Evolutionary conservation across 2,888 invertebrate genomes (phyloP), one percentile per base, ranked within the genome.

Genomic region (Strigamia maritima): DNA sequence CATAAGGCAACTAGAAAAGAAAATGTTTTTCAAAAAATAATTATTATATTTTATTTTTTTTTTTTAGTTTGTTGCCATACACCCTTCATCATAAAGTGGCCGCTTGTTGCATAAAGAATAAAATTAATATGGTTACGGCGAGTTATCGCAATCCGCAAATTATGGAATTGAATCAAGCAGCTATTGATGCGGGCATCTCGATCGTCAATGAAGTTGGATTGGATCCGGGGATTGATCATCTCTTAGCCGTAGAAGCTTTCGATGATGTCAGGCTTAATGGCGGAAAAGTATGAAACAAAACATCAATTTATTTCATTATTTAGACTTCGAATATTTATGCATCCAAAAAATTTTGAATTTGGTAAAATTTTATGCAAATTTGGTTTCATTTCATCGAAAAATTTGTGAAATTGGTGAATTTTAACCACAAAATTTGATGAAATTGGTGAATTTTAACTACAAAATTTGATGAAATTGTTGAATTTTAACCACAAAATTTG

Each of bases 141-240:
- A 97, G 97, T 81, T 99, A 99, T 84, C 91, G 95, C 79, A 92
- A 93, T 14, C 92, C 94, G 10, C 31, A 79, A 26, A 93, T 99
- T 83, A 90, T 90, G 83, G 90, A 90, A 0, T 87, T 97, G 12
- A 92, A 97, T 83, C 88, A 93, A 60, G 89, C 89, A 79, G 98
- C 98, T 0, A 89, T 90, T 76, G 91, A 93, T 40, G 95, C 95
- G 0, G 97, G 95, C 0, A 89, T 99, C 0, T 98, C 98, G 0
- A 90, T 99, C 65, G 88, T 99, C 81, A 99, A 98, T 85, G 99
- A 99, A 88, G 93, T 97, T 0, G 99, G 99, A 0, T 88, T 99
- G 38, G 99, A 99, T 85, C 99, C 99, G 0, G 99, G 98, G n/a
- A 97, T 97, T 82, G 97, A 98, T 86, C 99, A 99, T 86, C 89